Percentiles rank a stretch among this genome's conserved stretches.
Conservation (phyloP, 2,888 invertebrate genomes). For the Coremacera marginata region DNA sequence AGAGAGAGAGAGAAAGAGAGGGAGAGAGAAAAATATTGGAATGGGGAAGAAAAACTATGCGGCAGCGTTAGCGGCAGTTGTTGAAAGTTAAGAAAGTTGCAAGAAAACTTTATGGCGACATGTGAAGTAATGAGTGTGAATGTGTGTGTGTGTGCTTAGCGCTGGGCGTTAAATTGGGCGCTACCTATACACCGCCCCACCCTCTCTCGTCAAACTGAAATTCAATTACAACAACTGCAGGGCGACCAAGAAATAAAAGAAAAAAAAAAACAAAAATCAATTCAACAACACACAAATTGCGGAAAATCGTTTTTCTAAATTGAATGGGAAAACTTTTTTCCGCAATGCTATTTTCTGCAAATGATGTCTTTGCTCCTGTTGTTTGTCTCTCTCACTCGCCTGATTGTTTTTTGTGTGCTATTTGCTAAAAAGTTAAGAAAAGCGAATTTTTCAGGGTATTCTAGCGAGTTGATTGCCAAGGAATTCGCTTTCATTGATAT, state of each 20-base stretch:
- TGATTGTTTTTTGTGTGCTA: not conserved
- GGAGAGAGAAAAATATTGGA: not conserved
- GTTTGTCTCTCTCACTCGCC: not conserved
- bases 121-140: not conserved
- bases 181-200: not conserved
- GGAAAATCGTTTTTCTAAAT: constrained; percentile 30
- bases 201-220: not conserved
- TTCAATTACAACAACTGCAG: constrained; percentile 22
- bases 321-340: constrained; percentile 31
- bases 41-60: not conserved
- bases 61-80: not conserved
- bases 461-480: not conserved
- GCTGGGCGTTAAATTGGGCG: not conserved
- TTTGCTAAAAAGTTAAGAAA: not conserved
- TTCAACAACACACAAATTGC: constrained; percentile 5
- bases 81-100: not conserved
- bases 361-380: not conserved
- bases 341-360: constrained; percentile 26
- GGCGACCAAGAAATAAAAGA: constrained; percentile 2
- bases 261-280: not conserved
- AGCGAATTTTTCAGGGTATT: not conserved
- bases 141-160: not conserved
- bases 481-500: not conserved
- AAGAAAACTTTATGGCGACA: not conserved
- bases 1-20: not conserved